phyloP scores from a whole-genome alignment of 2,888 invertebrate genomes.

The Apodemia duryi region DNA sequence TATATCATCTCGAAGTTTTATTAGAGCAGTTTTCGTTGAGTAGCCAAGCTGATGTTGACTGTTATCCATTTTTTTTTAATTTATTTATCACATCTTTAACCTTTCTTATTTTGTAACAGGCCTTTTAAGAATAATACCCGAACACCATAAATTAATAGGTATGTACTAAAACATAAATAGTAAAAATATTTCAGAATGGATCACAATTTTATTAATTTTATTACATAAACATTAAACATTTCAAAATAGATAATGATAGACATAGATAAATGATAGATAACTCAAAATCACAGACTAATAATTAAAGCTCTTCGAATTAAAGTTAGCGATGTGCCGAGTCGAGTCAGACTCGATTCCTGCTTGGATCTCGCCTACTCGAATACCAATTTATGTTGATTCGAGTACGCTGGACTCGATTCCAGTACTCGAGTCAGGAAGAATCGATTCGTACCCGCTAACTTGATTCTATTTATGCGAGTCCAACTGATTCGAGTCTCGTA shows the following conservation, averaged over 20 bases:
- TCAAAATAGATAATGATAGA: background rate
- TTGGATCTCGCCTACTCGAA: too few species aligned
- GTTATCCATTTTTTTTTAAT: conserved; percentile 48
- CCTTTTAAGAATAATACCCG: background rate
- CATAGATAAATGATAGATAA: background rate
- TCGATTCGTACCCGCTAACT: too few species aligned
- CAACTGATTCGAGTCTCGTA: too few species aligned
- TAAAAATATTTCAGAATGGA: background rate
- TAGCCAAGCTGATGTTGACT: conserved; percentile 73
- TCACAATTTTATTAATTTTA: background rate
- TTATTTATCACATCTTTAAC: conserved; percentile 16
- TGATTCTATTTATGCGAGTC: too few species aligned
- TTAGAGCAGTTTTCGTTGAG: conserved; percentile 83
- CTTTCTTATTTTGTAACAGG: background rate
- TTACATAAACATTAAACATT: conserved; percentile 12
- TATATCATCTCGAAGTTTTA: conserved; percentile 85
- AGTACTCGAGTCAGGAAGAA: too few species aligned
- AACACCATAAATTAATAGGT: too few species aligned
- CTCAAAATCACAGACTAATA: too few species aligned
- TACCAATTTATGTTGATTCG: too few species aligned
- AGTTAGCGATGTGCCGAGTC: too few species aligned
- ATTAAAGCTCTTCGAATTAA: too few species aligned
- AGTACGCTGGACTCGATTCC: too few species aligned
- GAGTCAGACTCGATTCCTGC: too few species aligned
- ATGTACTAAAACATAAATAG: background rate